These are phyloP conservation scores for Amblyopsis rosae DNA, from an alignment of 2,113 vertebrate genomes.

Conservation along the genomic window DNA sequence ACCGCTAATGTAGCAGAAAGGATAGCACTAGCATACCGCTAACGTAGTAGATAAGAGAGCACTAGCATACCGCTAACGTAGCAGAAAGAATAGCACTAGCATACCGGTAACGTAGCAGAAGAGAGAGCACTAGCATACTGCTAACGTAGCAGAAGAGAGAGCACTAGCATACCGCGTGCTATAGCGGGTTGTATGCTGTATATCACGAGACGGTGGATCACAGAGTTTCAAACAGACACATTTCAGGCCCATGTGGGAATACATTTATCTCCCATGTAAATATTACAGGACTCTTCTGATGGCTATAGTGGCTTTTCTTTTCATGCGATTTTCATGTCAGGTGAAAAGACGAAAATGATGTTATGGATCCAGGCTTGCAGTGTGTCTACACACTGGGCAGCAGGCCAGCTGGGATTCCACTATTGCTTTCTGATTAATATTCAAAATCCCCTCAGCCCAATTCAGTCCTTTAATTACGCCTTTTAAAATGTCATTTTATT, in stretches of 20 bases:
- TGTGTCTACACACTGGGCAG: slow-evolving; percentile 52
- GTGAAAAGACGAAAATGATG: slow-evolving; percentile 62
- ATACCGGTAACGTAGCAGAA: too few species aligned
- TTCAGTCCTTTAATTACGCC: slow-evolving; percentile 71
- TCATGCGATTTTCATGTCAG: slow-evolving; percentile 57
- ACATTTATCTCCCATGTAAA: slow-evolving; percentile 16
- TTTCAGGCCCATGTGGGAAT: slow-evolving; percentile 29
- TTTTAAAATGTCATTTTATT: slow-evolving; percentile 67
- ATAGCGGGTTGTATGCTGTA: too few species aligned
- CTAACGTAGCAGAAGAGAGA: too few species aligned
- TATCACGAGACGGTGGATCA: slow-evolving; percentile 6
- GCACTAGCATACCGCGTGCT: too few species aligned
- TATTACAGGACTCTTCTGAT: slow-evolving; percentile 19
- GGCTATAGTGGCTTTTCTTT: slow-evolving; percentile 40
- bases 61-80: too few species aligned
- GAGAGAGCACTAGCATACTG: too few species aligned
- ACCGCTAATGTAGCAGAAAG: too few species aligned
- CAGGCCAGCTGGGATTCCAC: slow-evolving; percentile 56
- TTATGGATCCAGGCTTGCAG: slow-evolving; percentile 58
- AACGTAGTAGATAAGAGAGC: too few species aligned
- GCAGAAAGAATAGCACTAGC: too few species aligned
- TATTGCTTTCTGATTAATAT: slow-evolving; percentile 77
- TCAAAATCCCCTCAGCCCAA: slow-evolving; percentile 75
- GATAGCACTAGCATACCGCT: too few species aligned
- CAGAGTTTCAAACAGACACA: slow-evolving; percentile 30